Evolutionary conservation across 2,888 invertebrate species (phyloP), one percentile per base, ranked within the genome.

Genomic region (Eilema griseolum): DNA sequence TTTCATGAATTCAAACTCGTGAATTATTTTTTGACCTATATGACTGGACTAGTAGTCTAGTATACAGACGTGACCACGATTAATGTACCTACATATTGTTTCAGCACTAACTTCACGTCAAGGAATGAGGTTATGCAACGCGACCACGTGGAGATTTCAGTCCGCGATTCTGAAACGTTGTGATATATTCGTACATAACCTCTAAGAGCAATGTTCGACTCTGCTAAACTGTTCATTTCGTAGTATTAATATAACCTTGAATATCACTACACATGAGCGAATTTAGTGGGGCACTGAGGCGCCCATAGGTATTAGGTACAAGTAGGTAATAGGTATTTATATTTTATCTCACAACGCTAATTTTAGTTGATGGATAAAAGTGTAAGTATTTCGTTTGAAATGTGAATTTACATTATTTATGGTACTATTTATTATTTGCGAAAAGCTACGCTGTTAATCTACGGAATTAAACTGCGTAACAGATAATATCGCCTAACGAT

Each of bases 201-300:
- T 77, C 80, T 79, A 74, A 74, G 74, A 72, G 72, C 76, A 75
- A 72, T 73, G 80, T 79, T 85, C 80, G 82, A 86, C 81, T 86
- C 76, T 73, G 78, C 83, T 84, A 85, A 85, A 83, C 76, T 80
- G 81, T 80, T 81, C 66, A 81, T 82, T 83, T 83, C 75, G 86
- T 85, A 81, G 85, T 88, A 90, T 90, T 87, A 86, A 88, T 89
- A 84, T 83, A 84, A 85, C 90, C 90, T 91, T 90, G 89, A 82
- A 77, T 73, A 80, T 78, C 80, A 82, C 75, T 72, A 79, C 74
- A 79, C 81, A 79, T 76, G 83, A 78, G 76, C 77, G 70, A 66
- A 74, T 73, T 71, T 74, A 81, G 75, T 76, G 74, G 74, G 72
- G 76, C 75, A 79, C 73, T 68, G 74, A 75, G 71, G 77, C 79